Percentiles rank a stretch among this genome's conserved stretches.
These are phyloP conservation scores for Drosophila pseudoananassae DNA, from an alignment of 1,140 invertebrate genomes.

Conservation along the genomic window DNA sequence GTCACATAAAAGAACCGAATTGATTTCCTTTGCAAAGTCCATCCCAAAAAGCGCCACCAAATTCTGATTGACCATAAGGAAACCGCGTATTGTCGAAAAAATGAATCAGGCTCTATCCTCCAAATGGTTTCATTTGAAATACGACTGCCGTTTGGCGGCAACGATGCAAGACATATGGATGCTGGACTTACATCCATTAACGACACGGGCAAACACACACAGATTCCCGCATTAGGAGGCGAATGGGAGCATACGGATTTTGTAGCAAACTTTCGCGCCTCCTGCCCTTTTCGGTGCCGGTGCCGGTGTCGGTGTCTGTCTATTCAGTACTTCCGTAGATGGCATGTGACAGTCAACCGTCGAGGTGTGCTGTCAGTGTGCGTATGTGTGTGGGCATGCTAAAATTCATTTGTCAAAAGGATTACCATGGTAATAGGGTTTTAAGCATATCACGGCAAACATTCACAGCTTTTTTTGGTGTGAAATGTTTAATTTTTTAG, in stretches of 20 bases:
- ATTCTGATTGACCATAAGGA: conserved; percentile 1
- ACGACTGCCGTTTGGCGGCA: conserved; percentile 26
- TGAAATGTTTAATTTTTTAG: conserved; percentile 31
- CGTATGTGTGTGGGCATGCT: conserved; percentile 52
- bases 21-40: too few relatives aligned
- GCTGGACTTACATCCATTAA: conserved; percentile 1
- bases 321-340: conserved; percentile 24
- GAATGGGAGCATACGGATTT: conserved; percentile 54
- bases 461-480: conserved; percentile 59
- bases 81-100: conserved; percentile 40
- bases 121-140: conserved; percentile 38
- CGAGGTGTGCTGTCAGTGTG: conserved; percentile 25
- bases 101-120: conserved; percentile 14
- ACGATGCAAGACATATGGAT: conserved; percentile 32
- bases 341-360: conserved; percentile 32
- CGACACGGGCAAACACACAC: neutral
- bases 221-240: conserved; percentile 15
- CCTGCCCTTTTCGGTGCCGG: conserved; percentile 11
- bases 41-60: neutral
- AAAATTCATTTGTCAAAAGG: conserved; percentile 83
- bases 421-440: conserved; percentile 83
- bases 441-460: conserved; percentile 70
- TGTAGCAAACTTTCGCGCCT: conserved; percentile 68
- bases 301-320: conserved; percentile 1
- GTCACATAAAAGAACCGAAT: too few relatives aligned